Conservation (phyloP, 2,888 invertebrate genomes). For the Apodemia duryi region DNA sequence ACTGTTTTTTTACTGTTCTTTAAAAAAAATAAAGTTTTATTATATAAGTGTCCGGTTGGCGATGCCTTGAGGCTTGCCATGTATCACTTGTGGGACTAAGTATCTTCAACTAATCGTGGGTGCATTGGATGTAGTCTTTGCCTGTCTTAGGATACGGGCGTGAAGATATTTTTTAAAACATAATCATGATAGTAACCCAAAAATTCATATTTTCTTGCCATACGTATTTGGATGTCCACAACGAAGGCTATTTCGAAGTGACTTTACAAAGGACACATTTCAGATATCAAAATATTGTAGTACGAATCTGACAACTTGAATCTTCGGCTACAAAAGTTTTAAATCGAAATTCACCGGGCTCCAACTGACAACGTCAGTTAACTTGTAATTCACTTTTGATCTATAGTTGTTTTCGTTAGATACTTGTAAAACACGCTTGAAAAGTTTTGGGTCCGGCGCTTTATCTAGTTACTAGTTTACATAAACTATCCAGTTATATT, state of each 20-base stretch:
- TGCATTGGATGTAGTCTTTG: no score
- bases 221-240: constrained; percentile 7
- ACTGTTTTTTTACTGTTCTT: no score
- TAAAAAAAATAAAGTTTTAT: no score
- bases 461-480: constrained; percentile 12
- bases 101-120: no score
- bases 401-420: constrained; percentile 71
- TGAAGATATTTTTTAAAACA: no score
- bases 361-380: constrained; percentile 54
- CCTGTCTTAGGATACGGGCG: no score
- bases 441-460: constrained; percentile 47
- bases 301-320: constrained; percentile 14
- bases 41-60: no score
- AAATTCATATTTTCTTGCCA: background rate
- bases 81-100: no score
- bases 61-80: no score
- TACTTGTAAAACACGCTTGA: constrained; percentile 57
- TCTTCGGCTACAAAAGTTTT: constrained; percentile 31
- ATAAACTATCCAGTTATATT: constrained; percentile 5
- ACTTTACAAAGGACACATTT: constrained; percentile 9
- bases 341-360: constrained; percentile 53
- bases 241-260: background rate
- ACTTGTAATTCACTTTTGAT: constrained; percentile 74
- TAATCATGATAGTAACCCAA: no score
- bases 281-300: constrained; percentile 8